These are phyloP conservation scores for Melitaea athalia DNA, from an alignment of 2,888 invertebrate genomes.

Conservation along the genomic window DNA sequence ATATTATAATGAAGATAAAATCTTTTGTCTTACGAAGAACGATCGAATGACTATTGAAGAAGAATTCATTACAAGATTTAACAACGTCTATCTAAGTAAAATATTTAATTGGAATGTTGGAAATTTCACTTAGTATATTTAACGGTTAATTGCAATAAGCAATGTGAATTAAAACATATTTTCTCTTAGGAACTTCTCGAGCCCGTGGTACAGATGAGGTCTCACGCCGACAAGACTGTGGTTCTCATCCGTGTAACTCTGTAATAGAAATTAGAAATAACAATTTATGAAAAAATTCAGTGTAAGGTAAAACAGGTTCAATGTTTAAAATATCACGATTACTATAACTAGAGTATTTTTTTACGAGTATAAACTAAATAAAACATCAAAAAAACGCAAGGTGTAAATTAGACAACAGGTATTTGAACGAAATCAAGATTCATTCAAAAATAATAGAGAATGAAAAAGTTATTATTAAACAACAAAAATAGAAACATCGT, in stretches of 20 bases:
- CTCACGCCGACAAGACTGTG: conserved; percentile 92
- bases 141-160: neutral
- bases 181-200: conserved; percentile 89
- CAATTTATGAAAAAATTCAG: too few relatives aligned
- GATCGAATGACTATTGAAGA: neutral
- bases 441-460: too few relatives aligned
- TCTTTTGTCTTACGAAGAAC: neutral
- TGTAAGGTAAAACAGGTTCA: too few relatives aligned
- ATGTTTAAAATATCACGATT: too few relatives aligned
- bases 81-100: conserved; percentile 2
- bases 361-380: too few relatives aligned
- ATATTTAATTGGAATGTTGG: conserved; percentile 14
- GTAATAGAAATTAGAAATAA: conserved; percentile 53
- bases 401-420: too few relatives aligned
- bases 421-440: too few relatives aligned
- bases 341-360: too few relatives aligned
- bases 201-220: conserved; percentile 93
- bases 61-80: neutral
- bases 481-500: too few relatives aligned
- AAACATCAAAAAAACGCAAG: too few relatives aligned
- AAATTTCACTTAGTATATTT: conserved; percentile 6
- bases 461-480: too few relatives aligned
- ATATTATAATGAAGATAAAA: neutral
- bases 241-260: conserved; percentile 97
- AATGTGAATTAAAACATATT: conserved; percentile 65